Base-by-base conservation (phyloP, 2,113 vertebrate species). In the Anguilla rostrata region DNA sequence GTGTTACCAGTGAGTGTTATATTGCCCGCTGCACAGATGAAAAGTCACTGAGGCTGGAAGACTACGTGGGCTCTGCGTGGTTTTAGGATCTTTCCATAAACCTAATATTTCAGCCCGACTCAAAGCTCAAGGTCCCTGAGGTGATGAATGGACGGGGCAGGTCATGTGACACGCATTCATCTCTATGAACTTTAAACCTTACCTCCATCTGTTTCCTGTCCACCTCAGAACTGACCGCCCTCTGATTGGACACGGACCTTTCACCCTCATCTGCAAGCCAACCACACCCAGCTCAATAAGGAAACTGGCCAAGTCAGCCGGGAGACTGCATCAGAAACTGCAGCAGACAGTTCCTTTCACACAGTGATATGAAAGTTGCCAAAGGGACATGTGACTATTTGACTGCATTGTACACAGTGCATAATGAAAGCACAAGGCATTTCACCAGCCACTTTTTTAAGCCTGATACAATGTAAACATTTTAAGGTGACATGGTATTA, bases 171-270 rank as follows among this genome's bases (percentile, higher is more conserved):
- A 40, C 16, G 39, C 80, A 78, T 14, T 2, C 12, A 11, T 12
- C 7, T 60, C 78, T 11, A 43, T 34, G 34, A 15, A 56, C 34
- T 7, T 5, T 14, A 53, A 53, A 41, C 78, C 85, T 40, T 57
- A 95, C 95, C 93, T 94, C 90, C 1, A 89, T 82, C 34, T 89
- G 89, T 79, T 93, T 91, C 26, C 39, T 85, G 57, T 85, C 79
- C 66, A 60, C 83, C 18, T 89, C 87, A 15, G 84, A 41, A 18
- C 83, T 40, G 0, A 43, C 78, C 85, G 88, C 88, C 40, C 86
- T 91, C 83, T 84, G 90, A 87, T 87, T 88, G 78, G 87, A 84
- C 12, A 26, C 83, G 80, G 89, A 93, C 75, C 43, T 90, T 78
- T 91, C 92, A 81, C 91, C 94, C 80, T 40, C 85, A 85, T 83